Evolutionary conservation across 2,113 vertebrate genomes (phyloP), one percentile per base, ranked within the genome.

Genomic region (Vidua macroura): DNA sequence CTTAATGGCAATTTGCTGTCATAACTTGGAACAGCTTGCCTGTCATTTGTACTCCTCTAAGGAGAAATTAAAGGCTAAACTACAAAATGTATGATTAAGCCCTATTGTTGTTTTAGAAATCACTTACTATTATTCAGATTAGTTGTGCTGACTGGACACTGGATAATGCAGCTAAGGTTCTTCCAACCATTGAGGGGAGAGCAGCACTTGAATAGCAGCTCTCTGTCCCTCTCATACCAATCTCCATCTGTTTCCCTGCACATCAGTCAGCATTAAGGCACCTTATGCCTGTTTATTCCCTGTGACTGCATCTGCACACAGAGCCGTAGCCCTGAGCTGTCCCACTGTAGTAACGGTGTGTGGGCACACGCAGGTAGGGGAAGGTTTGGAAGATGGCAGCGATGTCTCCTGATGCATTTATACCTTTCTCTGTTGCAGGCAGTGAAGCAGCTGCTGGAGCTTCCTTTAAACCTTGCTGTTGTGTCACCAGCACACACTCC

Each of bases 401-500:
- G 7, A 41, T 67, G 56, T 81, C 41, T 90, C 67, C 69, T 86
- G 58, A 78, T 90, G 35, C n/a, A 60, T 88, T 88, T 93, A 52
- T 87, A 4, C 63, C 66, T 91, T 80, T 79, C 46, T 91, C 22
- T 86, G 1, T 85, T 58, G 48, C 63, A 99, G 99, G 98, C 98
- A 84, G 98, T 99, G 64, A 99, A 99, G 82, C 99, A 99, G 97
- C 97, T 99, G 75, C 98, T 99, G 94, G 99, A 99, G 96, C 97
- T 99, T 68, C 99, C 99, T 25, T 96, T 99, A 93, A 99, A 99
- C 96, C 97, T 99, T 77, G 98, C 98, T 44, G 98, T 99, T 48
- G 98, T 99, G 87, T 99, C 99, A 1, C 99, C 99, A 37, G 99
- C 99, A 4, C 99, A 99, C 98, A 99, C 99, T 33, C 98, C 99